phyloP scores from a whole-genome alignment of 2,113 vertebrate species.

The Oxygymnocypris stewartii region DNA sequence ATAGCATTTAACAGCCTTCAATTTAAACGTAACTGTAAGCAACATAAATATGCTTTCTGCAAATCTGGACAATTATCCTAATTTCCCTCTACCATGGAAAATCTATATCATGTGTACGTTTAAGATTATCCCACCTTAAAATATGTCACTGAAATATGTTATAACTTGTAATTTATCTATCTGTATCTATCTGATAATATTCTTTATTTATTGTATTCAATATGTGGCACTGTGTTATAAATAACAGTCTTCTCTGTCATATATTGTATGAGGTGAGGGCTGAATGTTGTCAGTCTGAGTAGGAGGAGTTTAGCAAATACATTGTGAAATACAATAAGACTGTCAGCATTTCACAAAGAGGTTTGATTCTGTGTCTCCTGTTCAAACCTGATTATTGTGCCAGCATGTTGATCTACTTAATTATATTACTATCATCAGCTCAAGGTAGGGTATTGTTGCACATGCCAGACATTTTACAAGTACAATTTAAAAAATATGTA shows the following conservation, averaged over 20 bases:
- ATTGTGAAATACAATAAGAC: not conserved
- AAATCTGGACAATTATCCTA: not conserved
- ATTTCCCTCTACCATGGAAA: not conserved
- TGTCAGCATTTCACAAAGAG: not conserved
- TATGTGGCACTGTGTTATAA: not conserved
- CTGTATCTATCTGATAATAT: not conserved
- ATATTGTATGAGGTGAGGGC: not conserved
- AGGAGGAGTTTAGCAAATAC: not conserved
- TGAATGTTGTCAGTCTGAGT: not conserved
- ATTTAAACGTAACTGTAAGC: not conserved
- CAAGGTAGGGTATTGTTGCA: not conserved
- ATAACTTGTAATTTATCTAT: not conserved
- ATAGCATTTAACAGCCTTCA: not conserved
- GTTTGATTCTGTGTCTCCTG: not conserved
- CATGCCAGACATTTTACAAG: too few species aligned
- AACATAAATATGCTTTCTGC: not conserved
- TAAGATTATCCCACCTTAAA: too few species aligned
- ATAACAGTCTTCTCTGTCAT: not conserved
- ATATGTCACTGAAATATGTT: not conserved
- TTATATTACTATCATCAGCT: not conserved
- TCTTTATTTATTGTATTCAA: too few species aligned
- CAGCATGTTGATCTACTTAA: slow-evolving; percentile 9
- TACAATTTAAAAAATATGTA: too few species aligned
- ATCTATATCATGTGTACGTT: not conserved
- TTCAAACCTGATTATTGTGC: not conserved